Conservation (phyloP, 2,113 vertebrate genomes). For the Coptodon rendalli region DNA sequence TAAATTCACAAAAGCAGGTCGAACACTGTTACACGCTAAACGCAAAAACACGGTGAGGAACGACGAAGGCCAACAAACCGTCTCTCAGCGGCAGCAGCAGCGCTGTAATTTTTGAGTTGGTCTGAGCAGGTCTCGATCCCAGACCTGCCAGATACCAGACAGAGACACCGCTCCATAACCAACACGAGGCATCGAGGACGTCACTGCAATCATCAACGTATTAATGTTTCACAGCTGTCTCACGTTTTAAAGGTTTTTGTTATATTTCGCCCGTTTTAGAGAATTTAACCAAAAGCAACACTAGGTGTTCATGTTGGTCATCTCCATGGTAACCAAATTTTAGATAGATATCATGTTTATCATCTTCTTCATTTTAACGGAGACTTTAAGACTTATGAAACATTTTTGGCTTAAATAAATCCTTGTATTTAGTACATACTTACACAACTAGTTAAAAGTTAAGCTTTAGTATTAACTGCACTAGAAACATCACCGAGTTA, state of each 20-base stretch:
- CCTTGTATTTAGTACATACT: neutral
- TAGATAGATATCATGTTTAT: neutral
- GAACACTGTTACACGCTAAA: neutral
- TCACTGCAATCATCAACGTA: neutral
- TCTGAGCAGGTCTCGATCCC: neutral
- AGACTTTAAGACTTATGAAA: neutral
- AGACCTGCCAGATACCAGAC: neutral
- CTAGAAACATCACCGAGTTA: neutral
- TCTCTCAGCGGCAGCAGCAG: accelerated
- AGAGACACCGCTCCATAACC: neutral
- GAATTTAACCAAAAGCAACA: neutral
- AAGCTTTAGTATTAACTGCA: neutral
- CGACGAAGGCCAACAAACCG: neutral
- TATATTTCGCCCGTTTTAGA: accelerated
- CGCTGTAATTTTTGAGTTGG: neutral
- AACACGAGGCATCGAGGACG: neutral
- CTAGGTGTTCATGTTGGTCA: accelerated
- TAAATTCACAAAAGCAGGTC: neutral
- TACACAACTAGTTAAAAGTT: neutral
- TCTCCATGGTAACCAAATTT: neutral
- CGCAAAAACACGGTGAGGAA: neutral
- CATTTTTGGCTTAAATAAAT: neutral
- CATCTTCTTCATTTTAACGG: neutral
- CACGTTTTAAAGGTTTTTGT: neutral
- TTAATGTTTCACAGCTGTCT: neutral